These are phyloP conservation scores for Proisotoma minuta DNA, from an alignment of 2,888 invertebrate species.

Conservation along the genomic window DNA sequence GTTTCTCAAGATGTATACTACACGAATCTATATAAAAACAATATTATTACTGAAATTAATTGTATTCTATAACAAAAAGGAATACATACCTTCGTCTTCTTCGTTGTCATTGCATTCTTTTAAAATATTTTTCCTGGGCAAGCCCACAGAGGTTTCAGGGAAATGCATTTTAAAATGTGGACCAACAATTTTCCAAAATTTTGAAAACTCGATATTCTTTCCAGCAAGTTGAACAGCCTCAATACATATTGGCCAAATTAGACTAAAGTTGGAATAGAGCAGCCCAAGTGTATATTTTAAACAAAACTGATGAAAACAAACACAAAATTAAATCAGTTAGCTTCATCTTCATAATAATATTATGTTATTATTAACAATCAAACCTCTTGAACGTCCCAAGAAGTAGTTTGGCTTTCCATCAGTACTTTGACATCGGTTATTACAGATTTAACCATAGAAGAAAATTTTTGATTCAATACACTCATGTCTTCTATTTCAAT, in stretches of 20 bases:
- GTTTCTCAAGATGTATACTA: background rate
- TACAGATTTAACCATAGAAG: constrained; percentile 28
- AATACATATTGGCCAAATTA: constrained; percentile 33
- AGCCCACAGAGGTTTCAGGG: background rate
- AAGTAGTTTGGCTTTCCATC: constrained; percentile 29
- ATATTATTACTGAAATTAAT: background rate
- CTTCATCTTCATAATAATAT: background rate
- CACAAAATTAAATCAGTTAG: background rate
- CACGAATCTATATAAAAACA: too few species aligned
- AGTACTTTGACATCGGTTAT: constrained; percentile 37
- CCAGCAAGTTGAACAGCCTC: constrained; percentile 31
- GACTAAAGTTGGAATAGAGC: constrained; percentile 36
- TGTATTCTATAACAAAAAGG: background rate
- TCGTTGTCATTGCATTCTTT: background rate
- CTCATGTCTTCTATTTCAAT: constrained; percentile 34
- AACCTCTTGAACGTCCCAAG: constrained; percentile 23
- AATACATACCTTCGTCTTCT: background rate
- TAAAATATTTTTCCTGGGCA: background rate
- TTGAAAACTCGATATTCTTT: constrained; percentile 26
- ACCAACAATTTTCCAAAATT: constrained; percentile 32
- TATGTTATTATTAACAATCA: background rate
- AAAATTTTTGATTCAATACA: constrained; percentile 27
- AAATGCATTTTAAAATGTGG: constrained; percentile 23
- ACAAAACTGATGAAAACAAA: constrained; percentile 19
- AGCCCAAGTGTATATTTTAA: constrained; percentile 35